Evolutionary conservation across 2,888 invertebrate species (phyloP).

Genomic region (Antitype chi): DNA sequence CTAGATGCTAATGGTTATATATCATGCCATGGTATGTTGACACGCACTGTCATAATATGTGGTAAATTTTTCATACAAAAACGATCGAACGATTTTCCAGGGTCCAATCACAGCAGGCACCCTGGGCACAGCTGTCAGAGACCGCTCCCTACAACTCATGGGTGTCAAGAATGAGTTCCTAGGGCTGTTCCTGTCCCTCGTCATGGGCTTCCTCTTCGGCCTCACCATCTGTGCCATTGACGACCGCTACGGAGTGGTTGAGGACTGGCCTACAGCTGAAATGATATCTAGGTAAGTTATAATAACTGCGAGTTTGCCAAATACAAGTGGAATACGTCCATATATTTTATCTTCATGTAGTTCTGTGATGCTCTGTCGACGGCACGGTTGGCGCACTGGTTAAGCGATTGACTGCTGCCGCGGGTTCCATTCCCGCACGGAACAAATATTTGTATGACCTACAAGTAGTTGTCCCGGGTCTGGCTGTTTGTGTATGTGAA

Average conservation of each 20-base stretch:
- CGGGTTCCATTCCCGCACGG: too few species aligned
- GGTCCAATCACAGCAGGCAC: conserved; percentile 95
- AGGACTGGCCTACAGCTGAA: conserved; percentile 92
- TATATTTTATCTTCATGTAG: background rate
- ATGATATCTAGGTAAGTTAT: conserved; percentile 90
- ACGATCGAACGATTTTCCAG: conserved; percentile 77
- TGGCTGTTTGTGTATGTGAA: too few species aligned
- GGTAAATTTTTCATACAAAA: background rate
- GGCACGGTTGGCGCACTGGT: too few species aligned
- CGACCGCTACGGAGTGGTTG: conserved; percentile 88
- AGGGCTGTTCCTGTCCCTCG: conserved; percentile 92
- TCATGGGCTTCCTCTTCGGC: conserved; percentile 93
- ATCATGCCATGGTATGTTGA: too few species aligned
- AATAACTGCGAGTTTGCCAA: background rate
- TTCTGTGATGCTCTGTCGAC: too few species aligned
- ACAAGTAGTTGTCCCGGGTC: too few species aligned
- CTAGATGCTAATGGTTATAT: too few species aligned
- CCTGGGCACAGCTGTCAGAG: conserved; percentile 93
- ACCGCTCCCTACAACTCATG: conserved; percentile 91
- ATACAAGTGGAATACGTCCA: background rate
- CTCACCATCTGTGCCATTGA: conserved; percentile 90
- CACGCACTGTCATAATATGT: too few species aligned
- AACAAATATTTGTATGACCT: too few species aligned
- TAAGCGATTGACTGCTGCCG: too few species aligned
- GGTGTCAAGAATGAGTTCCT: conserved; percentile 93